A percentile compares a stretch with the other conserved stretches of the same genome.
phyloP scores from a whole-genome alignment of 2,113 vertebrate species.

The Macaca mulatta region DNA sequence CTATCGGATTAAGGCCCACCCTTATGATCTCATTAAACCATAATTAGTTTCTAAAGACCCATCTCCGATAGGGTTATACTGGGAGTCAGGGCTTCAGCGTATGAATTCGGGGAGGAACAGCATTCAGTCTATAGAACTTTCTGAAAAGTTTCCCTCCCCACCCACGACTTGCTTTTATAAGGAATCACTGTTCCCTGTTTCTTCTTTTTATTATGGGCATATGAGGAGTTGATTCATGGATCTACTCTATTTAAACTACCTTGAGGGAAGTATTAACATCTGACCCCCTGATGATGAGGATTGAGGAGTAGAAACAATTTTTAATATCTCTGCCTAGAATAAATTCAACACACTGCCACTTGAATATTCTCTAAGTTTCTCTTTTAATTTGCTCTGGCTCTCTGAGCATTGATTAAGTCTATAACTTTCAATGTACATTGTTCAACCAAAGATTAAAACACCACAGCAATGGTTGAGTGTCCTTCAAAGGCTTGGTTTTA shows the following conservation, averaged over 20 bases:
- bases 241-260: not conserved
- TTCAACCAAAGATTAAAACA: not conserved
- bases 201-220: not conserved
- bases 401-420: not conserved
- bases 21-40: not conserved
- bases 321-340: not conserved
- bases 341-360: not conserved
- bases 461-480: not conserved
- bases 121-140: not conserved
- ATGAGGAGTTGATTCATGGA: not conserved
- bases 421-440: not conserved
- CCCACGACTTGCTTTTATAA: not conserved
- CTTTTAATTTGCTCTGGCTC: not conserved
- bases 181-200: not conserved
- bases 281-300: not conserved
- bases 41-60: not conserved
- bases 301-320: not conserved
- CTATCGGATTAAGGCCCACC: not conserved
- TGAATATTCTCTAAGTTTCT: not conserved
- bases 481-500: not conserved
- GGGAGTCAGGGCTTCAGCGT: not conserved
- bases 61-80: not conserved
- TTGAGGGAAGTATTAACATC: not conserved
- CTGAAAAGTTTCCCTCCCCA: not conserved
- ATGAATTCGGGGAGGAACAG: rapidly evolving